Percentiles rank a stretch among this genome's conserved stretches.
These are phyloP conservation scores for Spinus pinus DNA, from an alignment of 2,797 vertebrate species.

Conservation along the genomic window DNA sequence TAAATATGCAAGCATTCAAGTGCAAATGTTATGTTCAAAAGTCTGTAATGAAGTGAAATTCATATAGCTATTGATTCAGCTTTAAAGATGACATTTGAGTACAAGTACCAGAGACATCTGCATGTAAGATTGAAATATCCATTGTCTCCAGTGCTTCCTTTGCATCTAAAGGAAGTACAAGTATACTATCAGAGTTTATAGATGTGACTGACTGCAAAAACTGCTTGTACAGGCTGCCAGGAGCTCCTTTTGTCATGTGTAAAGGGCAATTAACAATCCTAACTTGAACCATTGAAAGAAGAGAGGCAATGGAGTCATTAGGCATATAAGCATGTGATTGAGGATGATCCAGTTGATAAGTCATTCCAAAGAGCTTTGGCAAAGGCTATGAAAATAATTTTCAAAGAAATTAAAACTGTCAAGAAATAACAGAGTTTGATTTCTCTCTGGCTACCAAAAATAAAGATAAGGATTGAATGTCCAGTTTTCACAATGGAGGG, in stretches of 20 bases:
- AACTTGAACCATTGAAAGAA: background rate
- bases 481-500: background rate
- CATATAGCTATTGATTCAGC: background rate
- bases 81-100: background rate
- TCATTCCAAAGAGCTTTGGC: background rate
- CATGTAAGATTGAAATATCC: background rate
- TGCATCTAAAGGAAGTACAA: background rate
- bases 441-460: background rate
- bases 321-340: background rate
- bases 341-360: background rate
- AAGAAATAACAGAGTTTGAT: background rate
- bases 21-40: background rate
- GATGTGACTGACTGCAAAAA: background rate
- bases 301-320: background rate
- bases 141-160: background rate
- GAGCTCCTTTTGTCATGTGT: background rate
- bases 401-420: background rate
- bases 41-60: background rate
- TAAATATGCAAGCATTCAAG: background rate
- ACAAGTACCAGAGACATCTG: background rate
- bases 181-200: background rate
- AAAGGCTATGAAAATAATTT: background rate
- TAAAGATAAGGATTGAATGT: background rate
- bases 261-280: background rate
- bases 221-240: background rate